Percentiles rank a stretch among this genome's conserved stretches.
Evolutionary conservation across 2,113 vertebrate species (phyloP).

Genomic region (Promerops cafer): DNA sequence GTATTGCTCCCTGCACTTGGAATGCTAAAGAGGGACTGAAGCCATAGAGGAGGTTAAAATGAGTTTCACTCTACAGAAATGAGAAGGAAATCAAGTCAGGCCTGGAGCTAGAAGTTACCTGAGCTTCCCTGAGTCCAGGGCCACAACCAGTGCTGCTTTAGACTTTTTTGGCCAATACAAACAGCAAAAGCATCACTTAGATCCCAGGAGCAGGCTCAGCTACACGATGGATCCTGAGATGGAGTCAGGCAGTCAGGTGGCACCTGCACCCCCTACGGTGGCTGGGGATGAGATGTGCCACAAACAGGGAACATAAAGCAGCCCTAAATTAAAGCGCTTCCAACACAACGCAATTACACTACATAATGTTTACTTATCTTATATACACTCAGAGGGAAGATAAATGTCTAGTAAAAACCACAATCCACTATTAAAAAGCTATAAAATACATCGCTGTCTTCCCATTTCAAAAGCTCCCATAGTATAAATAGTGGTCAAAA

Average conservation of each 20-base stretch:
- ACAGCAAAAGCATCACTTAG: not conserved
- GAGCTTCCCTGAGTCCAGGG: not conserved
- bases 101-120: not conserved
- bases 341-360: conserved; percentile 31
- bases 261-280: not conserved
- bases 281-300: not conserved
- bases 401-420: conserved; percentile 67
- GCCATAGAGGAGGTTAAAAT: not conserved
- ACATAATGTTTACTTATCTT: conserved; percentile 65
- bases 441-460: conserved; percentile 70
- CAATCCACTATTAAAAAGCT: conserved; percentile 70
- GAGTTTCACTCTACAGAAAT: not conserved
- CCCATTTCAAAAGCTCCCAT: conserved; percentile 64
- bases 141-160: not conserved
- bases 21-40: not conserved
- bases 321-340: conserved; percentile 48
- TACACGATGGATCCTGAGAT: not conserved
- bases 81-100: not conserved
- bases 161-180: not conserved
- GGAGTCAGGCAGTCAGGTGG: not conserved
- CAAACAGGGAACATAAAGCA: conserved; percentile 42
- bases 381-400: conserved; percentile 55
- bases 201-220: not conserved
- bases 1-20: not conserved
- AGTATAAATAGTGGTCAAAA: conserved; percentile 80